Evolutionary conservation across 2,888 invertebrate species (phyloP), one percentile per base, ranked within the genome.

Genomic region (Baronia brevicornis): DNA sequence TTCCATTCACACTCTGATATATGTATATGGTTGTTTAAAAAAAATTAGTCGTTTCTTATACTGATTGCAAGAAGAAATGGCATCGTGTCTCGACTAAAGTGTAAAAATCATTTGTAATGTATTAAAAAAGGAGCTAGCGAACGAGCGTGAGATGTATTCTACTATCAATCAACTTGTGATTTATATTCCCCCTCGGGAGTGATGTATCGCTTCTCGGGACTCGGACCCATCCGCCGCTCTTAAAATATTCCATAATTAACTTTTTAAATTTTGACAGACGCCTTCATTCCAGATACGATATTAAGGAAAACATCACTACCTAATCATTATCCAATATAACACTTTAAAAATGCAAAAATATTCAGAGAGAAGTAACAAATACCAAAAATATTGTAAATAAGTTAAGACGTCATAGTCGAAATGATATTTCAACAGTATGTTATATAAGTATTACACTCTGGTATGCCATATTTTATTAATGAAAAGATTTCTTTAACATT

Each of bases 81-180:
- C n/a, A n/a, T n/a, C n/a, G n/a, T n/a, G n/a, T n/a, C n/a, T n/a
- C n/a, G n/a, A 69, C 61, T 64, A 70, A 71, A 78, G 74, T 74
- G 77, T 79, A 79, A 79, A 12, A 79, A 74, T 79, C 75, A 79
- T 79, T 77, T 79, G 80, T 78, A 75, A 67, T 54, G 75, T 73
- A 78, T 78, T 72, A 77, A 80, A 80, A 80, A 80, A 80, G 75
- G 68, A 80, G 77, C 77, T 74, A 73, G 73, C 61, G 50, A 57
- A 64, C 68, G 61, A 70, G 67, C 78, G 79, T 75, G 79, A 80
- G 79, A 78, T 77, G 70, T 75, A 68, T 56, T 55, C 61, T 59
- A 74, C 79, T 72, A 82, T 84, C 82, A 82, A 84, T 84, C 82
- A 84, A 66, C 50, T 48, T 51, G 67, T 82, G 82, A 84, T 84